phyloP scores from a whole-genome alignment of 2,888 invertebrate genomes.

The Rhamphomyia laevipes region DNA sequence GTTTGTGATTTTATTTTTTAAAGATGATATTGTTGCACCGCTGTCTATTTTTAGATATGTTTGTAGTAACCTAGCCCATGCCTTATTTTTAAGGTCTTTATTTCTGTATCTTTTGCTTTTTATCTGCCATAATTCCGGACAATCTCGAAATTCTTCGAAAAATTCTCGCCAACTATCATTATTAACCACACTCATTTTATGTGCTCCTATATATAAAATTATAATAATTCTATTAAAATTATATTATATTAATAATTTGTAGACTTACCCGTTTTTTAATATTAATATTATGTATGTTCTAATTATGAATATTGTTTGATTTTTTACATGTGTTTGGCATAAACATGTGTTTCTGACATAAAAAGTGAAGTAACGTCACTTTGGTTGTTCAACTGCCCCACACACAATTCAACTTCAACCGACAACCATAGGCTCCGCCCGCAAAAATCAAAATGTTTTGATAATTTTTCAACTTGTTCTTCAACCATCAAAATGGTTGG shows the following conservation, averaged over 20 bases:
- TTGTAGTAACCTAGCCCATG: not conserved
- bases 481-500: conserved; percentile 1
- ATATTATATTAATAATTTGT: too few relatives aligned
- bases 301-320: too few relatives aligned
- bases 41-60: not conserved
- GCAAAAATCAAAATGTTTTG: not conserved
- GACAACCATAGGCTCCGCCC: not conserved
- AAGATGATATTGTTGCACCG: not conserved
- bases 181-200: not conserved
- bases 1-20: not conserved
- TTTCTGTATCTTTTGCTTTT: not conserved
- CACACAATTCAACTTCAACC: not conserved
- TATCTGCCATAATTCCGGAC: not conserved
- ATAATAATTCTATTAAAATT: too few relatives aligned
- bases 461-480: not conserved
- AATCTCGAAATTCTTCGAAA: not conserved
- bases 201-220: too few relatives aligned
- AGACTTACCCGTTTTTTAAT: too few relatives aligned
- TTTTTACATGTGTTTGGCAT: too few relatives aligned
- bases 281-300: too few relatives aligned
- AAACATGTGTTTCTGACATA: too few relatives aligned
- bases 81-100: not conserved
- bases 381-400: conserved; percentile 1
- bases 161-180: not conserved
- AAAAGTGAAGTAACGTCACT: not conserved